Base-by-base conservation (phyloP, 1,140 invertebrate genomes). In the Sitophilus oryzae region DNA sequence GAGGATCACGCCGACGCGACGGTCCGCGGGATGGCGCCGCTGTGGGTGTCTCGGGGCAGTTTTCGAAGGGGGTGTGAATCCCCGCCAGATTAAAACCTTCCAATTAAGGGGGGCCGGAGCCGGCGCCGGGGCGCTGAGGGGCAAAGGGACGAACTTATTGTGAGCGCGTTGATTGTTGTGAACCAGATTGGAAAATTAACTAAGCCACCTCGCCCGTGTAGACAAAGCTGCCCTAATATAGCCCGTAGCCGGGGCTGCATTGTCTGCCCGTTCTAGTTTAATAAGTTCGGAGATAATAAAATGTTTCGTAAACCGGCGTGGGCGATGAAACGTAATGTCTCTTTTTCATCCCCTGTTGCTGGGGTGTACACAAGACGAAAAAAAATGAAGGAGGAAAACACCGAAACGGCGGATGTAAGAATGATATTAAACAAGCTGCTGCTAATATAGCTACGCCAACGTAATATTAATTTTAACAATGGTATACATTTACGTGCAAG, bases 111-210 rank as follows among this genome's bases (percentile, higher is more conserved):
- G 38, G 54, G 42, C 18, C 55, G 18, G 41, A 18, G 46, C 41
- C 42, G 37, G 51, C 25, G 54, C 58, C 45, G n/a, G n/a, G n/a
- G n/a, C n/a, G n/a, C n/a, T n/a, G n/a, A n/a, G n/a, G n/a, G n/a
- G n/a, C n/a, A n/a, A n/a, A n/a, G n/a, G n/a, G n/a, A 61, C 58
- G 58, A 60, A 55, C 45, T 50, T 59, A 61, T 63, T 63, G 61
- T 63, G 47, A 25, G 51, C 46, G n/a, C n/a, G 37, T 38, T 61
- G 55, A 61, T 61, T 63, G 59, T 61, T 63, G 61, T 61, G 59
- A 50, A 61, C 56, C 59, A 63, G 61, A 63, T 63, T 63, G 61
- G 61, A 61, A 63, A 63, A 63, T 63, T 63, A 63, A 63, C 59
- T 59, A 36, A 55, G 52, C 44, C 22, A 47, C 18, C 15, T 42